These are phyloP conservation scores for Chymomyza amoena DNA, from an alignment of 2,888 invertebrate genomes.

Conservation along the genomic window DNA sequence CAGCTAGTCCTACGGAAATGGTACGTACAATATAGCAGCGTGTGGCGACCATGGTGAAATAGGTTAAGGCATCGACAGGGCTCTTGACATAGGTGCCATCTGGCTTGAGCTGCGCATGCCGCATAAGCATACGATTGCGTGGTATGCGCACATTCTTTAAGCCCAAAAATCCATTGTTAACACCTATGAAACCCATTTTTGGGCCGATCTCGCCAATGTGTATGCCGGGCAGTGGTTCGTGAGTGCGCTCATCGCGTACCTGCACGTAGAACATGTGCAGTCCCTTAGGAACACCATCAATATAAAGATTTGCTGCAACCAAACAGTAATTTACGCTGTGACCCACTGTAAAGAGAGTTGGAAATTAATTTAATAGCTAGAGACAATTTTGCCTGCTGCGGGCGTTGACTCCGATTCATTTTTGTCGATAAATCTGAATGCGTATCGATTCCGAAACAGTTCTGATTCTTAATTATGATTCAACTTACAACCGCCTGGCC, in stretches of 20 bases:
- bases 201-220: conserved; percentile 96
- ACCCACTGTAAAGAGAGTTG: conserved; percentile 84
- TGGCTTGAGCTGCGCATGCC: conserved; percentile 93
- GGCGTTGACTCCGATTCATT: too few relatives aligned
- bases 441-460: neutral
- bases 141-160: conserved; percentile 93
- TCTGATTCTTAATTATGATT: neutral
- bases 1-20: conserved; percentile 85
- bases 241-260: conserved; percentile 92
- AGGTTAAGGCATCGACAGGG: conserved; percentile 88
- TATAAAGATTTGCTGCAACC: conserved; percentile 93
- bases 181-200: conserved; percentile 93
- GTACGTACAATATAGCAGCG: conserved; percentile 89
- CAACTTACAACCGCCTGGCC: conserved; percentile 95
- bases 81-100: conserved; percentile 92
- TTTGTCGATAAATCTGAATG: neutral
- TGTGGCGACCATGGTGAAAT: conserved; percentile 93
- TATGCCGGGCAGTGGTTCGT: conserved; percentile 90
- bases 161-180: conserved; percentile 95
- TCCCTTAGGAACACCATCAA: conserved; percentile 89
- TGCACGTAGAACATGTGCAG: conserved; percentile 96
- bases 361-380: neutral
- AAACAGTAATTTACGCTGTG: conserved; percentile 94
- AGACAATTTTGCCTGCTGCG: too few relatives aligned
- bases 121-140: conserved; percentile 93